Evolutionary conservation across 2,888 invertebrate species (phyloP).

Genomic region (Chelonus formosanus): DNA sequence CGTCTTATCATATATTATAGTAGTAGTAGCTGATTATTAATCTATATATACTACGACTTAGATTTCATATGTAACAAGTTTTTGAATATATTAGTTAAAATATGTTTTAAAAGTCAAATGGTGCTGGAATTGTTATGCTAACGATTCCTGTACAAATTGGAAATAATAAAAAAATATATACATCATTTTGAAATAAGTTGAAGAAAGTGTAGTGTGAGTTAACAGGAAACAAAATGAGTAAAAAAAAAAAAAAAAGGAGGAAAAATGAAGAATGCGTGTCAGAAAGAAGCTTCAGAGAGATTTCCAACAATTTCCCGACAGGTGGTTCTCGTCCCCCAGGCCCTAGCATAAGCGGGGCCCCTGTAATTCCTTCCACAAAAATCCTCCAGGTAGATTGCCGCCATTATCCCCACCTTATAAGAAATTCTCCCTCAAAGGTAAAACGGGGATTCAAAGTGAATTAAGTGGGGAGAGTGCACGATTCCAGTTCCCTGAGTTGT

Average conservation of each 20-base stretch:
- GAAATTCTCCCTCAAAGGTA: constrained; percentile 35
- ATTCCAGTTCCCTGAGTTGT: constrained; percentile 19
- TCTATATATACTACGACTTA: constrained; percentile 12
- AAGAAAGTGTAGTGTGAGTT: constrained; percentile 8
- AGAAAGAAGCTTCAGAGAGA: constrained; percentile 32
- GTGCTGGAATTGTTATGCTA: no score
- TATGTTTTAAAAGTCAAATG: no score
- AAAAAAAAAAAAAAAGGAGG: constrained; percentile 9
- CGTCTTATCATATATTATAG: constrained; percentile 14
- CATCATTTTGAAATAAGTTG: neutral
- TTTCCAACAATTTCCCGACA: constrained; percentile 45
- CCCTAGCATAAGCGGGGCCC: constrained; percentile 30
- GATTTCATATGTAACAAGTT: neutral
- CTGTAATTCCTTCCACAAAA: constrained; percentile 62
- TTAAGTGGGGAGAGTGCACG: neutral
- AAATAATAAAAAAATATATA: neutral
- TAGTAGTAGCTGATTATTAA: constrained; percentile 8
- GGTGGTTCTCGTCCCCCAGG: constrained; percentile 48
- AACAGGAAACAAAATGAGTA: neutral
- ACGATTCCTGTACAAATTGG: no score
- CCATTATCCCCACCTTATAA: constrained; percentile 55
- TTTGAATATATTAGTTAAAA: neutral
- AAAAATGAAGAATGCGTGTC: constrained; percentile 3
- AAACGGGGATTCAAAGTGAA: constrained; percentile 7
- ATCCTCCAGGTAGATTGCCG: constrained; percentile 62